Evolutionary conservation across 1,140 invertebrate genomes (phyloP), one percentile per base, ranked within the genome.

Genomic region (Gyrodactylus salaris): DNA sequence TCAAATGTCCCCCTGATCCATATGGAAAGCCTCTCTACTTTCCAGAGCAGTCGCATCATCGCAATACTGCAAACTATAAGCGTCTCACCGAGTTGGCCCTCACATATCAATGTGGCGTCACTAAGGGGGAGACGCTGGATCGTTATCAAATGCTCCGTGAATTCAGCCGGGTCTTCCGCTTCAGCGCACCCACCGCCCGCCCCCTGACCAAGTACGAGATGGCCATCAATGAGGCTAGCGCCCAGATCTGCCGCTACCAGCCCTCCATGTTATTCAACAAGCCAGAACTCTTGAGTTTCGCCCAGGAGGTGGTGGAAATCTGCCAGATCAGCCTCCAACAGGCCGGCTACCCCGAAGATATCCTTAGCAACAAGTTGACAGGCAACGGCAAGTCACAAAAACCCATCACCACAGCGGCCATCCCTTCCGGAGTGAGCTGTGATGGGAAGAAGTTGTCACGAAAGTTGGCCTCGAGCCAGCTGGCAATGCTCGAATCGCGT

Each of bases 251-350:
- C 26, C 34, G 34, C 1, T 68, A 22, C 21, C 21, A 25, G 2
- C 72, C 72, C 1, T n/a, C 72, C 23, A n/a, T 73, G 1, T 21
- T 73, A 20, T 73, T 73, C 21, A 22, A 73, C 68, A 68, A 69
- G 68, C 72, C 22, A 1, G 26, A 26, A 23, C 26, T 73, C n/a
- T 54, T 54, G 7, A 54, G 34, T 7, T 54, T 54, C 7, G 34
- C 34, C n/a, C 7, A n/a, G n/a, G 7, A 54, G 34, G 34, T 54
- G 7, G 34, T 54, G 7, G 34, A 54, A 54, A n/a, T n/a, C n/a
- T 7, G 7, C n/a, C 34, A 54, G n/a, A 54, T 54, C 7, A 54
- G 34, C n/a, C 34, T 54, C 7, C 34, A 54, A 16, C 7, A 54
- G 34, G 34, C 34, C n/a, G 34, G 34, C 7, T 54, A 54, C n/a